Conservation (phyloP, 1,140 invertebrate genomes). For the Drosophila dunni region DNA sequence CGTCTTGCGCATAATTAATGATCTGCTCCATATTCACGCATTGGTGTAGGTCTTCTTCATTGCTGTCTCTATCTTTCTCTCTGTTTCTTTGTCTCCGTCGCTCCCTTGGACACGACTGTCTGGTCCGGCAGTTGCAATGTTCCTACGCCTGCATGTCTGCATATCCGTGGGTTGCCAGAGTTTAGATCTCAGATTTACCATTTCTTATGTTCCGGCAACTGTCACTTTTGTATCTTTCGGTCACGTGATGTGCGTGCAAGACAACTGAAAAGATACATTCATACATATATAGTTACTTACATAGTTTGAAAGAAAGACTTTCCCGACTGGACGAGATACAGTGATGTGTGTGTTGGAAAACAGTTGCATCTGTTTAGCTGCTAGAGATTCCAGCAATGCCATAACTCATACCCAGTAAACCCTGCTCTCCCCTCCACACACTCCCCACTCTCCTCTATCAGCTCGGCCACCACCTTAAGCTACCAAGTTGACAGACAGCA, state of each 20-base stretch:
- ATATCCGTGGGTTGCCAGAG: conserved; percentile 61
- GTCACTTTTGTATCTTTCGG: conserved; percentile 72
- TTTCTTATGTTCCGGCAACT: conserved; percentile 70
- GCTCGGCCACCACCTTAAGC: conserved; percentile 46
- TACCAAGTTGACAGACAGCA: conserved; percentile 72
- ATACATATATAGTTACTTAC: too few species aligned
- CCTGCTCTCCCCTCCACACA: not conserved
- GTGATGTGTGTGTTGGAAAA: conserved; percentile 31
- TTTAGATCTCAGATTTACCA: conserved; percentile 62
- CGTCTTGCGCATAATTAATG: conserved; percentile 79
- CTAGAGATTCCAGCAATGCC: conserved; percentile 10
- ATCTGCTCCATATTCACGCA: conserved; percentile 82
- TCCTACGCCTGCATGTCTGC: conserved; percentile 57
- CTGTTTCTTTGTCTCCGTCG: not conserved
- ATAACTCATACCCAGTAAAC: conserved; percentile 48
- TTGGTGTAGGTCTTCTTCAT: conserved; percentile 77
- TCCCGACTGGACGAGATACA: conserved; percentile 49
- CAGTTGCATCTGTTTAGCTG: conserved; percentile 53
- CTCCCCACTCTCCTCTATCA: not conserved
- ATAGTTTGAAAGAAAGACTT: conserved; percentile 67
- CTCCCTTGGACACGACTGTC: not conserved
- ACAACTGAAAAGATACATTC: conserved; percentile 18
- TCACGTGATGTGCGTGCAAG: conserved; percentile 69
- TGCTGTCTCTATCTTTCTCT: not conserved
- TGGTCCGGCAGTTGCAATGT: conserved; percentile 32